These are phyloP conservation scores for Pristis pectinata DNA, from an alignment of 2,797 vertebrate genomes.

Conservation along the genomic window DNA sequence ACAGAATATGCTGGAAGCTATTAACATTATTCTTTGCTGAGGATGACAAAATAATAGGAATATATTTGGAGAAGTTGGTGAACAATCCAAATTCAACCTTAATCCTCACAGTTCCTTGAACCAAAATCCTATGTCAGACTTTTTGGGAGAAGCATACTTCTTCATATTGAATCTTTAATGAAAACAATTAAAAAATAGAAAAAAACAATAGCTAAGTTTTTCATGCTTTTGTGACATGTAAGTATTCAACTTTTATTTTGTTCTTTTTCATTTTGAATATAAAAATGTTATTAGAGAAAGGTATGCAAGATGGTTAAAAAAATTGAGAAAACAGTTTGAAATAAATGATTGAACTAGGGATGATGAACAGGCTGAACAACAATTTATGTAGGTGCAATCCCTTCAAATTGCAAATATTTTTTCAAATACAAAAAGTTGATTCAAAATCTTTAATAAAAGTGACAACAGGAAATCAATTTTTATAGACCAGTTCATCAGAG, in stretches of 20 bases:
- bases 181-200: not conserved
- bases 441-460: not conserved
- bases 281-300: not conserved
- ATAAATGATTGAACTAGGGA: not conserved
- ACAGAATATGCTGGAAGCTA: not conserved
- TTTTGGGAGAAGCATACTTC: not conserved
- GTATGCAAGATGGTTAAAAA: not conserved
- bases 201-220: not conserved
- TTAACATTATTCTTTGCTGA: not conserved
- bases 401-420: not conserved
- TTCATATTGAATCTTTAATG: not conserved
- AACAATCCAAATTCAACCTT: not conserved
- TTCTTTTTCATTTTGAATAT: not conserved
- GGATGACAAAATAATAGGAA: not conserved
- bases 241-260: not conserved
- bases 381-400: not conserved
- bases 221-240: not conserved
- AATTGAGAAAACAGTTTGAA: not conserved
- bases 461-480: not conserved
- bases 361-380: not conserved
- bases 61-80: not conserved
- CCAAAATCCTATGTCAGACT: not conserved
- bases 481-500: not conserved
- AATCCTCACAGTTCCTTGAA: not conserved
- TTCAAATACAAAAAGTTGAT: not conserved